Conservation (phyloP, 2,797 vertebrate species). For the Myotis planiceps region DNA sequence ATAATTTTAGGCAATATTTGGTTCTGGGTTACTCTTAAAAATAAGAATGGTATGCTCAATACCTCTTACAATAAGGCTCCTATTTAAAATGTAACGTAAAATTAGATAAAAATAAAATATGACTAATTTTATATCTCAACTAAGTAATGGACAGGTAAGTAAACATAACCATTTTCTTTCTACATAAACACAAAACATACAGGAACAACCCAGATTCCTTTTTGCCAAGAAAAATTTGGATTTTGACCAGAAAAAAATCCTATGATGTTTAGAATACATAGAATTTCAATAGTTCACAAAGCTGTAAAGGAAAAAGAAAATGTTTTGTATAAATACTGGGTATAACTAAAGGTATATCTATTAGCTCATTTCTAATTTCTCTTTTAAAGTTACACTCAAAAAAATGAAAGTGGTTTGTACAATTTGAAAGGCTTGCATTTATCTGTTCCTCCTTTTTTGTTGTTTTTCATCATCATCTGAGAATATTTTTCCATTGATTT, state of each 20-base stretch:
- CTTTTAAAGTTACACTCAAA: not conserved
- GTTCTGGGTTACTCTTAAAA: not conserved
- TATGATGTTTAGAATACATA: conserved; percentile 59
- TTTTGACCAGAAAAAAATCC: conserved; percentile 53
- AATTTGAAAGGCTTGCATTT: conserved; percentile 3
- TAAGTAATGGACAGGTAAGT: conserved; percentile 18
- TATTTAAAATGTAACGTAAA: conserved; percentile 18
- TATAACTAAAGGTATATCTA: not conserved
- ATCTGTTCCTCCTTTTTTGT: not conserved
- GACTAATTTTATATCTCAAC: conserved; percentile 25
- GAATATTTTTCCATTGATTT: too few species aligned
- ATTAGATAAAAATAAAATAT: conserved; percentile 16
- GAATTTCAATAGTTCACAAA: conserved; percentile 52
- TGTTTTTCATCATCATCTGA: too few species aligned
- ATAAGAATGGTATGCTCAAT: not conserved
- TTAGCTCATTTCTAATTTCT: conserved; percentile 34
- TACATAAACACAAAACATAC: not conserved
- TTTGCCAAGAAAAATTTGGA: conserved; percentile 65
- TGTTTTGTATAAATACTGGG: conserved; percentile 15
- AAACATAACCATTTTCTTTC: conserved; percentile 39
- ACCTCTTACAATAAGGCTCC: not conserved
- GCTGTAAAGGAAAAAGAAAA: conserved; percentile 1
- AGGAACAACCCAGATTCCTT: conserved; percentile 42
- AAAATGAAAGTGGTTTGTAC: not conserved
- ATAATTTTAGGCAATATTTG: conserved; percentile 31